These are phyloP conservation scores for Oreochromis aureus DNA, from an alignment of 2,113 vertebrate species.

Conservation along the genomic window DNA sequence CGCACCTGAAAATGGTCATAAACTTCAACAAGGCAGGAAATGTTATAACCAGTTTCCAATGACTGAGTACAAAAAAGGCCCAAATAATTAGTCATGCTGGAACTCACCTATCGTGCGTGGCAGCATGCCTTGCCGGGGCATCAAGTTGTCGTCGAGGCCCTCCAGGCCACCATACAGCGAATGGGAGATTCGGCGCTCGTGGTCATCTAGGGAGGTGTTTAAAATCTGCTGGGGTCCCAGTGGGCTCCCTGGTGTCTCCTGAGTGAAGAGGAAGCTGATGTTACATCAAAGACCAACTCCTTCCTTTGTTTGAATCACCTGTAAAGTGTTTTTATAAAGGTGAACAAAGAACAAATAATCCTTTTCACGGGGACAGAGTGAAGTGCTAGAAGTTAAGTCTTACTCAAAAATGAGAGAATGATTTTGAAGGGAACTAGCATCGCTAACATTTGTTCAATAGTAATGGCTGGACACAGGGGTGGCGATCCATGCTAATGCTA, in stretches of 20 bases:
- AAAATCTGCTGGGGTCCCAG: slow-evolving; percentile 77
- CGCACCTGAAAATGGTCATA: background rate
- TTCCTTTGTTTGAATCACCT: background rate
- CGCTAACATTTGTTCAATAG: background rate
- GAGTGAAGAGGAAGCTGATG: slow-evolving; percentile 1
- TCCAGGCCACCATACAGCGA: slow-evolving; percentile 87
- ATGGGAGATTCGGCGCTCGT: slow-evolving; percentile 92
- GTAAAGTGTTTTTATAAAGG: background rate
- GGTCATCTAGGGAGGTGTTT: slow-evolving; percentile 82
- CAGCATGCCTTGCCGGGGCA: slow-evolving; percentile 71
- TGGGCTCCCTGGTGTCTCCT: slow-evolving; percentile 82
- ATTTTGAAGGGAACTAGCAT: background rate
- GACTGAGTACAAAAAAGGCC: background rate
- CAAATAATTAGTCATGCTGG: background rate
- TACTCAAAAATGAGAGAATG: background rate
- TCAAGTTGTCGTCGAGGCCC: slow-evolving; percentile 83
- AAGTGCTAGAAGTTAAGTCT: background rate
- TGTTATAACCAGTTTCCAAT: background rate
- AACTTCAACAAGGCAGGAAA: background rate
- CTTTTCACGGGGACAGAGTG: background rate
- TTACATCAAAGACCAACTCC: background rate
- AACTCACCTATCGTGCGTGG: slow-evolving; percentile 85
- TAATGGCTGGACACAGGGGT: background rate
- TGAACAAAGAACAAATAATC: background rate
- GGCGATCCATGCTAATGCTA: slow-evolving; percentile 21